Evolutionary conservation across 2,797 vertebrate species (phyloP), one percentile per base, ranked within the genome.

Genomic region (Sebastes oblongus): DNA sequence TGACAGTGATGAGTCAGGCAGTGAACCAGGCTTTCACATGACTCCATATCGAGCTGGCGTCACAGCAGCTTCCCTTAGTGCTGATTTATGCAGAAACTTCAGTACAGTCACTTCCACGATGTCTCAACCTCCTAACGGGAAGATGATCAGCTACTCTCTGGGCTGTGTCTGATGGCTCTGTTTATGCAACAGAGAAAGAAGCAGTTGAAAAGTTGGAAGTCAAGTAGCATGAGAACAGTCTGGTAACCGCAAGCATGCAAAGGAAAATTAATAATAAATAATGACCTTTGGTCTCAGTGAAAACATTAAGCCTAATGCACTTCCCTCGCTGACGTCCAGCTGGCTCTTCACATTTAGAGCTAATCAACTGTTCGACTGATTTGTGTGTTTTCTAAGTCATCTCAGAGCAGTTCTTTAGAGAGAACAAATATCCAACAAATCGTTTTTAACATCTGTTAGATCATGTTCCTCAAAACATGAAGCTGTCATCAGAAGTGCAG

Each of bases 161-260:
- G 42, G 50, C 67, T n/a, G n/a, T 12, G 36, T 70, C 36, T 25
- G 7, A 68, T 11, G 2, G 0, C 25, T 80, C 29, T 77, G 62
- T 82, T 83, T 79, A 58, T 5, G 29, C n/a, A 72, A 58, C 29
- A 25, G 39, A 75, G 16, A 66, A 11, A 32, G 24, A 20, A 20
- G 29, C 6, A 25, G 54, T 8, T 55, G 34, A 56, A 39, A 84
- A 32, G 27, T 24, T 24, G 58, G n/a, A 79, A 68, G 25, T 58
- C 42, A 50, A 66, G 10, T n/a, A 75, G 69, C 83, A 82, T 89
- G 88, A 83, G 88, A 93, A 88, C 50, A n/a, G 52, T 65, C 27
- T 32, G 65, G 32, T n/a, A 80, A 69, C 85, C 83, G 61, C 84
- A 81, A 72, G n/a, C 22, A 71, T 4, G 27, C 42, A 80, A 82